Evolutionary conservation across 2,113 vertebrate genomes (phyloP).

Genomic region (Numenius arquata): DNA sequence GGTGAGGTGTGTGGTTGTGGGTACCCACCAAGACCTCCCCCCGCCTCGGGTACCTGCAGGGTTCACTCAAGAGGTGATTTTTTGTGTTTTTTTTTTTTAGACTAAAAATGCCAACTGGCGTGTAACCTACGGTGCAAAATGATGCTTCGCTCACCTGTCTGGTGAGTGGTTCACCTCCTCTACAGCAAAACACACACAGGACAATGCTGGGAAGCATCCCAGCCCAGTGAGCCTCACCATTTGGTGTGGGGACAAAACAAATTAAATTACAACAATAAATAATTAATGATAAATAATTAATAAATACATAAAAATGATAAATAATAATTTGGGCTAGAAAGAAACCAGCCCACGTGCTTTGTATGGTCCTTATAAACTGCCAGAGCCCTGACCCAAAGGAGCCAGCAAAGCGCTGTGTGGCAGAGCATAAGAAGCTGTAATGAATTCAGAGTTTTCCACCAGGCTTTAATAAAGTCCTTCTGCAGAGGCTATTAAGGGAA

Average conservation of each 20-base stretch:
- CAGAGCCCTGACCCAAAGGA: not conserved
- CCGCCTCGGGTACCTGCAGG: not conserved
- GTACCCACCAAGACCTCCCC: not conserved
- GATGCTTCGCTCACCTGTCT: not conserved
- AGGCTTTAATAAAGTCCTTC: constrained; percentile 27
- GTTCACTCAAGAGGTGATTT: not conserved
- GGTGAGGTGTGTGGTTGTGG: not conserved
- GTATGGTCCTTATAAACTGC: not conserved
- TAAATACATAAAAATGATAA: not conserved
- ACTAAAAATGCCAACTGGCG: not conserved
- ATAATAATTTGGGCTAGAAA: not conserved
- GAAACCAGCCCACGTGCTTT: not conserved
- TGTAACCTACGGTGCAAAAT: not conserved
- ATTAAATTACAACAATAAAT: not conserved
- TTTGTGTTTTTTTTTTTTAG: not conserved
- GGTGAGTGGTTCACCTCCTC: not conserved
- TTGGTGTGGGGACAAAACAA: not conserved
- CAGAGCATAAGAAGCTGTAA: not conserved
- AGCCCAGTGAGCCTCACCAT: not conserved
- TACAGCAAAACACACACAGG: not conserved
- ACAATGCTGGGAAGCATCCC: not conserved
- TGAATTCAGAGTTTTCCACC: not conserved
- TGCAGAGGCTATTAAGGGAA: not conserved
- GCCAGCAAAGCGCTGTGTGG: not conserved
- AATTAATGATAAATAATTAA: not conserved